Evolutionary conservation across 2,888 invertebrate genomes (phyloP).

Genomic region (Andricus curvator): DNA sequence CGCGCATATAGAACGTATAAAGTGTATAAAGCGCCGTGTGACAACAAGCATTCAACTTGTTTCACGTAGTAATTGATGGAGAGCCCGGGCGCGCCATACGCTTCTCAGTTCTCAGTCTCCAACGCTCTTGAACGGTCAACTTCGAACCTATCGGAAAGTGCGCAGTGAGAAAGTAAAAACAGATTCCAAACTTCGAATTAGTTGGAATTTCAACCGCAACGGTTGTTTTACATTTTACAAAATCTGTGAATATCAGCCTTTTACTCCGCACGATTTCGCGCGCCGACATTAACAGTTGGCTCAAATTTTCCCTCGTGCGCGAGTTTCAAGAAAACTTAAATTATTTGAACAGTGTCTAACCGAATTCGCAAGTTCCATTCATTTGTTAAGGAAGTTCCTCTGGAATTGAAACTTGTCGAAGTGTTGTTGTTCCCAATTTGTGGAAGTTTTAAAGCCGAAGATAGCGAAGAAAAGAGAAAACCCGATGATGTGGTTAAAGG

Average conservation of each 20-base stretch:
- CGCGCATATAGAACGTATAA: constrained; percentile 45
- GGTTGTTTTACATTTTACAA: not conserved
- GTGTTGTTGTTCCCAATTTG: constrained; percentile 35
- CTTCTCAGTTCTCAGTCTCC: constrained; percentile 49
- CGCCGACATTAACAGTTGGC: constrained; percentile 13
- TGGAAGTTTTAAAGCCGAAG: constrained; percentile 8
- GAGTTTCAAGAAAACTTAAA: constrained; percentile 14
- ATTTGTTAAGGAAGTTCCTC: not conserved
- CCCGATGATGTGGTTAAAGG: constrained; percentile 74
- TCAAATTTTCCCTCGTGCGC: not conserved
- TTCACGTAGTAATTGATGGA: constrained; percentile 54
- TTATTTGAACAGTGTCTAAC: constrained; percentile 19
- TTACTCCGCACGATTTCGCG: not conserved
- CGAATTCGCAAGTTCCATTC: not conserved
- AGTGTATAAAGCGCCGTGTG: constrained; percentile 64
- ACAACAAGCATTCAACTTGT: constrained; percentile 54
- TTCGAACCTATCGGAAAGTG: constrained; percentile 54
- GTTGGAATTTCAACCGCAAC: not conserved
- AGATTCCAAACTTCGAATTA: not conserved
- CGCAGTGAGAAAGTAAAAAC: constrained; percentile 1
- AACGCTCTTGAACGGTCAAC: constrained; percentile 53
- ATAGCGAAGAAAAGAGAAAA: constrained; percentile 30
- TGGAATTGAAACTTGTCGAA: constrained; percentile 7
- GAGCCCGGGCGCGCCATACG: constrained; percentile 44
- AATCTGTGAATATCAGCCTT: not conserved